Evolutionary conservation across 2,888 invertebrate species (phyloP).

Genomic region (Sarcophaga subvicina): DNA sequence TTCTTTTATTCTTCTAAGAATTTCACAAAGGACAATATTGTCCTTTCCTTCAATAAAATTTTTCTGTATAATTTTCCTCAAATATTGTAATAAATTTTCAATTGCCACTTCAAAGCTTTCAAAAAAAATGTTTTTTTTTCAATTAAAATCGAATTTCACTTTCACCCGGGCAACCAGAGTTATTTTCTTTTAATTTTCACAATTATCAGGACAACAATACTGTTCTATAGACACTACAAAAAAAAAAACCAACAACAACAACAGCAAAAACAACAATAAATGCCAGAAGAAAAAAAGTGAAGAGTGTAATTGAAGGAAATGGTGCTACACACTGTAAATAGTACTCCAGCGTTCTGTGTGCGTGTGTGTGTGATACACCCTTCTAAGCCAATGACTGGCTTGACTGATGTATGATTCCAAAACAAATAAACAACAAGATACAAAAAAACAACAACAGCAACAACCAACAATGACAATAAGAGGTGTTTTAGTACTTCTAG

Average conservation of each 20-base stretch:
- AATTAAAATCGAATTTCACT: not conserved
- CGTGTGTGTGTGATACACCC: not conserved
- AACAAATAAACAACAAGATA: not conserved
- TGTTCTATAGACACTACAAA: slow-evolving; percentile 3
- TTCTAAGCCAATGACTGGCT: not conserved
- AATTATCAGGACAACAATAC: not conserved
- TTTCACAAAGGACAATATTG: no score
- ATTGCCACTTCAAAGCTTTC: not conserved
- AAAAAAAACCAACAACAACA: not conserved
- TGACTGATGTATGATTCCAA: not conserved
- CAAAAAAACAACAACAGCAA: not conserved
- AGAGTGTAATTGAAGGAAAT: slow-evolving; percentile 11
- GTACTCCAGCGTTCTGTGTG: no score
- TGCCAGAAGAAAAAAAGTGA: no score
- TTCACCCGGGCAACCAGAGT: slow-evolving; percentile 7
- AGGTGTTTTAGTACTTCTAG: not conserved
- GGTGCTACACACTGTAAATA: no score
- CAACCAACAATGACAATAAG: not conserved
- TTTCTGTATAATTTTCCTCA: no score
- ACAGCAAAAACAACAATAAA: no score
- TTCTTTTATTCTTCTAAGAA: no score
- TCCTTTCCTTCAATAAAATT: no score
- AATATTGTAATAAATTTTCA: not conserved
- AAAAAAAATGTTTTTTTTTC: not conserved
- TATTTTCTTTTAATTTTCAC: slow-evolving; percentile 32